Conservation (phyloP, 2,113 vertebrate species). For the Hemiprocne comata region DNA sequence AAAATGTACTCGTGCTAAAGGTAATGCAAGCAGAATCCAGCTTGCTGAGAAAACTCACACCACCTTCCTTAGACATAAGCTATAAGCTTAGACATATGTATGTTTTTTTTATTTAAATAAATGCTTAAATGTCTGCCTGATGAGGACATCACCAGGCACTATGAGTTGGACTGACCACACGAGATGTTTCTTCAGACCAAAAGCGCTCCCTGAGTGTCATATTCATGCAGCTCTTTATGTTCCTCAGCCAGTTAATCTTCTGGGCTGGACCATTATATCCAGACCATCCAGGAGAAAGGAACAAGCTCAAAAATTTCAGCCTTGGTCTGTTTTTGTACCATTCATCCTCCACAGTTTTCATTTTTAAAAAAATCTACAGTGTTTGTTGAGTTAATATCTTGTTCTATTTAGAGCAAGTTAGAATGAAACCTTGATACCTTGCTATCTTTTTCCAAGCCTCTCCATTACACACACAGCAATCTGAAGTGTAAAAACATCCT, state of each 20-base stretch:
- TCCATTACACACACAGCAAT: not conserved
- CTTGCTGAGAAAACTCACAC: not conserved
- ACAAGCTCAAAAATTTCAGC: not conserved
- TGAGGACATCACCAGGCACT: not conserved
- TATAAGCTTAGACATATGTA: too few relatives aligned
- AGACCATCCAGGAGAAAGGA: not conserved
- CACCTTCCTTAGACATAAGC: not conserved
- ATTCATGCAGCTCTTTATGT: rapidly evolving
- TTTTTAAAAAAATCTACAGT: not conserved
- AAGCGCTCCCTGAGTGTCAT: not conserved
- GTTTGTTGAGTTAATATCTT: not conserved
- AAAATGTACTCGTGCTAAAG: not conserved
- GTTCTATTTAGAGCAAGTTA: not conserved
- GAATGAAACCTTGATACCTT: not conserved
- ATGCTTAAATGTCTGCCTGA: not conserved
- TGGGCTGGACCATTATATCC: not conserved
- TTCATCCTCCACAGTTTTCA: not conserved
- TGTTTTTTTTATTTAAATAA: not conserved
- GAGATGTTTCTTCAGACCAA: not conserved
- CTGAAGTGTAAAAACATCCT: not conserved
- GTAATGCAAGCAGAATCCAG: not conserved
- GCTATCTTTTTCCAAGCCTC: not conserved
- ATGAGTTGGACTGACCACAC: not conserved
- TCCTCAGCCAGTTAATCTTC: not conserved
- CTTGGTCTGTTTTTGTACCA: not conserved